These are phyloP conservation scores for Haemorhous mexicanus DNA, from an alignment of 2,113 vertebrate species.

Conservation along the genomic window DNA sequence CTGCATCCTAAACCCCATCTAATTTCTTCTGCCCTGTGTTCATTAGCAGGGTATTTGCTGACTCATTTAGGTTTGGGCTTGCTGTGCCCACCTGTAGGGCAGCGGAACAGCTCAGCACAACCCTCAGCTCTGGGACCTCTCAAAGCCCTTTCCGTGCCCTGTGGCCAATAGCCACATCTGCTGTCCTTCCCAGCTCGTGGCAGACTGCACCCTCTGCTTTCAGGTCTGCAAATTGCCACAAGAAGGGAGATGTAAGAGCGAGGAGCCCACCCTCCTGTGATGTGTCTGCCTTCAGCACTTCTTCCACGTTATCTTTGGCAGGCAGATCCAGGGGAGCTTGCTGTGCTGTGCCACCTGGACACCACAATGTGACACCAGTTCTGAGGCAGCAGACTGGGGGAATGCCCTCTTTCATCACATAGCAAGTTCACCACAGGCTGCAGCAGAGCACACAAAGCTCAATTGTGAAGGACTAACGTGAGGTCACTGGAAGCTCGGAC, in stretches of 20 bases:
- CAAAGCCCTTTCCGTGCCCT: background rate
- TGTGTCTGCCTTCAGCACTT: accelerated
- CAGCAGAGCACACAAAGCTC: background rate
- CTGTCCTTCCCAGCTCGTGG: background rate
- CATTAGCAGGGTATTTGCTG: background rate
- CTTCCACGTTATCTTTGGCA: accelerated
- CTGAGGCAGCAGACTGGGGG: background rate
- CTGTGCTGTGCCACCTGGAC: background rate
- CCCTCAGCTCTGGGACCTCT: background rate
- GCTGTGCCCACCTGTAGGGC: background rate
- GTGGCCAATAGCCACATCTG: background rate
- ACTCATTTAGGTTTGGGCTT: background rate
- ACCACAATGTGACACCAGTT: background rate
- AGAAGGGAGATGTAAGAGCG: accelerated
- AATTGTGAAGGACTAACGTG: background rate
- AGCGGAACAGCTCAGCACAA: background rate
- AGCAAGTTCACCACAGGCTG: background rate
- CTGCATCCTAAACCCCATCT: background rate
- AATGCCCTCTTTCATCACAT: accelerated
- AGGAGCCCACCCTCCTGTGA: background rate
- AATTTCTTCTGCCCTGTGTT: background rate
- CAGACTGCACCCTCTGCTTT: background rate
- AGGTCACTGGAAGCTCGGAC: background rate
- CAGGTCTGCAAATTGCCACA: background rate
- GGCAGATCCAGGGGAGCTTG: background rate